Conservation (phyloP, 2,888 invertebrate species). For the Desoria tigrina region DNA sequence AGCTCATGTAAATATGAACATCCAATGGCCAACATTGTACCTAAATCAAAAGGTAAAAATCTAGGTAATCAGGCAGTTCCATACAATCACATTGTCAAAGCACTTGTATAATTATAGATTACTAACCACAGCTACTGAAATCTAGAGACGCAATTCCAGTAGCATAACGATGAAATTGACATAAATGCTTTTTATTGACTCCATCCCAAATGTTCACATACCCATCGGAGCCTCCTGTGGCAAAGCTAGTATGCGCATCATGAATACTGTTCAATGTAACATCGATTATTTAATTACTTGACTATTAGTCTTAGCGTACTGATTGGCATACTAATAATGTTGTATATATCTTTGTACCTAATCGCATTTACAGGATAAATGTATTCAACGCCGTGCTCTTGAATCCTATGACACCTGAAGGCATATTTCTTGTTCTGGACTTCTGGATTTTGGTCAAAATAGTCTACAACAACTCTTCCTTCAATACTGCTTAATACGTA, state of each 20-base stretch:
- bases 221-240: conserved; percentile 96
- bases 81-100: no score
- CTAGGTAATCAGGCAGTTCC: no score
- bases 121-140: conserved; percentile 86
- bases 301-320: no score
- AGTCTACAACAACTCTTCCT: conserved; percentile 96
- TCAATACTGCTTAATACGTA: conserved; percentile 98
- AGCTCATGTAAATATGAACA: conserved; percentile 92
- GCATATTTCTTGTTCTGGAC: conserved; percentile 98
- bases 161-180: conserved; percentile 96
- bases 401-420: conserved; percentile 94
- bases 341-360: conserved; percentile 57
- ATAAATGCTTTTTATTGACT: conserved; percentile 95
- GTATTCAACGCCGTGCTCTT: conserved; percentile 89
- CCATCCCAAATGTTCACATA: conserved; percentile 99
- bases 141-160: conserved; percentile 90
- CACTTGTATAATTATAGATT: no score
- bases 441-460: conserved; percentile 92
- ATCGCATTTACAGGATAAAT: conserved; percentile 98
- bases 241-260: conserved; percentile 93
- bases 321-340: no score
- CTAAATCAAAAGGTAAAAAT: no score
- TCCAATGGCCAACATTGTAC: conserved; percentile 87
- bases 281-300: no score
- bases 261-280: conserved; percentile 73